Percentiles rank a stretch among this genome's conserved stretches.
These are phyloP conservation scores for Mallotus villosus DNA, from an alignment of 2,797 vertebrate genomes.

Conservation along the genomic window DNA sequence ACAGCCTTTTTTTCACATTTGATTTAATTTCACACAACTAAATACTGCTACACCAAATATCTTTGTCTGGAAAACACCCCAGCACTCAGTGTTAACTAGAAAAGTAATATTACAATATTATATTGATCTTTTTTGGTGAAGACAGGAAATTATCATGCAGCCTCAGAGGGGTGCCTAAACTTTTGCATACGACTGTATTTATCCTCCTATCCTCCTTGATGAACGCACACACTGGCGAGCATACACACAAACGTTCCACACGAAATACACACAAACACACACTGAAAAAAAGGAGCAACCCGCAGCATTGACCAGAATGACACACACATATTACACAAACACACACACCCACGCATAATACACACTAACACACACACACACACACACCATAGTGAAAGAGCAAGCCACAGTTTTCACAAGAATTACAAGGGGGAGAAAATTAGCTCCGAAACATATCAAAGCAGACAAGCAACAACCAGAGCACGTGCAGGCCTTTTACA, in stretches of 20 bases:
- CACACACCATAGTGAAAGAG: slow-evolving; percentile 11
- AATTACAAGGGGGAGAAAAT: neutral
- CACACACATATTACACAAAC: slow-evolving; percentile 31
- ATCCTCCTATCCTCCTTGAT: slow-evolving; percentile 71
- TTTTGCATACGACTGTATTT: no score
- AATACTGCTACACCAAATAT: no score
- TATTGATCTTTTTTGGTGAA: no score
- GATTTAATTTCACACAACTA: no score
- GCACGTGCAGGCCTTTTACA: neutral
- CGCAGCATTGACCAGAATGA: neutral
- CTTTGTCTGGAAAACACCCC: no score
- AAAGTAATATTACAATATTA: no score
- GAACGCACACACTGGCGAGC: slow-evolving; percentile 47
- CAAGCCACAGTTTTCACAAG: neutral
- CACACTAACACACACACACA: slow-evolving; percentile 6
- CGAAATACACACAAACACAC: slow-evolving; percentile 23
- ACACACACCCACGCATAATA: neutral
- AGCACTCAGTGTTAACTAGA: no score
- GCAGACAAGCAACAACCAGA: neutral
- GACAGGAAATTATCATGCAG: no score
- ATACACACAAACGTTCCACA: slow-evolving; percentile 27
- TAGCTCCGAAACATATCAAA: neutral
- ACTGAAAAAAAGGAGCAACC: neutral
- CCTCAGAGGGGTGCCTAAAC: no score
- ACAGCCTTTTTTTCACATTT: no score